Base-by-base conservation (phyloP, 2,797 vertebrate species). In the Mareca strepera region DNA sequence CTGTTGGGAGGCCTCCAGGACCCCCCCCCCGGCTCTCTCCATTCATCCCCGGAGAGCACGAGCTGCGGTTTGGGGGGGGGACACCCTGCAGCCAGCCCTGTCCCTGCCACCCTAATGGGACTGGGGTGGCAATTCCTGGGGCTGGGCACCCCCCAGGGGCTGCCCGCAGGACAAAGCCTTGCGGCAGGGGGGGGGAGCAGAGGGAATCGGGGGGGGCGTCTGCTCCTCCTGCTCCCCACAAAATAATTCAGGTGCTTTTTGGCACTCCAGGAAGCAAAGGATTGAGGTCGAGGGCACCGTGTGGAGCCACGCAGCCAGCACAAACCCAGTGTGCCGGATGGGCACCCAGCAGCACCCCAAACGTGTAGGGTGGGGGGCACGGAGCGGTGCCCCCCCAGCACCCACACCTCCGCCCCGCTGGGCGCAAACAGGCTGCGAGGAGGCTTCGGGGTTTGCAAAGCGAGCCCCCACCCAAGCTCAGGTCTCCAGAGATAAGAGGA, bases 401-500 rank as follows among this genome's bases (percentile, higher is more conserved):
- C 92, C 93, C 92, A 94, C 92, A 94, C 68, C 78, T 69, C 75
- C 59, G 43, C 3, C 94, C 85, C 75, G 28, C 41, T 62, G 55
- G 84, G 63, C 81, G 78, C 23, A 68, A 93, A 93, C 95, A 81
- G 94, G 94, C 94, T 89, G 94, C 78, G 31, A 92, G 82, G 31
- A 92, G 82, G 93, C 79, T 92, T 94, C 87, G 79, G 50, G 88
- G 17, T 67, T 92, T 48, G 87, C 90, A 88, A 85, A 29, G 67
- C 83, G 48, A 96, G 68, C 93, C 92, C 90, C 94, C 94, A 92
- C 94, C 90, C 89, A 84, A 76, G n/a, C 95, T 48, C 92, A 92
- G 89, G 89, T 89, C 92, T 94, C 91, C 91, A 33, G 94, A 94
- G 96, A 94, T 94, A 94, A 95, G 93, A 95, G 94, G 95, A 96